These are phyloP conservation scores for Frankliniella intonsa DNA, from an alignment of 2,888 invertebrate genomes.

Conservation along the genomic window DNA sequence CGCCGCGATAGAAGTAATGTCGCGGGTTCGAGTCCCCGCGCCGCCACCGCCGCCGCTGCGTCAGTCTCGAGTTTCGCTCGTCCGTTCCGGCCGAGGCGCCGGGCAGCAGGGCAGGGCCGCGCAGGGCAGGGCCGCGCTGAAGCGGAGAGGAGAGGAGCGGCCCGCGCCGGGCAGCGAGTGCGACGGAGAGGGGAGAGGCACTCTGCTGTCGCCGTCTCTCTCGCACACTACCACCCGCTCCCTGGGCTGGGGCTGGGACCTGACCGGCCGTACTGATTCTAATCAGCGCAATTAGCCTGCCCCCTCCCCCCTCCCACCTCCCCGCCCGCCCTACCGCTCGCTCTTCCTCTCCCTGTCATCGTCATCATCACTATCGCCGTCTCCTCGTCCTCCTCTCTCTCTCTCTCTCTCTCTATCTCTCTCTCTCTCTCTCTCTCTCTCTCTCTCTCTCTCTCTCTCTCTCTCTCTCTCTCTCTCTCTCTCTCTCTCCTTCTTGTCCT, in stretches of 20 bases:
- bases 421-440: neutral
- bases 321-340: neutral
- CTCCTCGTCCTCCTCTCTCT: neutral
- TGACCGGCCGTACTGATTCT: slow-evolving; percentile 26
- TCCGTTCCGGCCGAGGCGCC: neutral
- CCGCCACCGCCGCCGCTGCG: no score
- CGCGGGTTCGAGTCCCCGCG: no score
- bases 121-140: neutral
- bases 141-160: neutral
- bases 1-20: no score
- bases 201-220: neutral
- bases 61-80: no score
- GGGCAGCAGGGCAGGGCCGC: neutral
- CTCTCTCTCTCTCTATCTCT: neutral
- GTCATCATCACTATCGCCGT: no score
- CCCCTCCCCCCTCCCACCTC: neutral
- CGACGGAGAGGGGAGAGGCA: neutral
- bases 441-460: neutral
- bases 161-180: neutral
- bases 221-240: neutral
- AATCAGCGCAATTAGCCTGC: slow-evolving; percentile 16
- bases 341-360: neutral
- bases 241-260: neutral
- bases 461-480: neutral
- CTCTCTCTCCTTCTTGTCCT: neutral